Base-by-base conservation (phyloP, 2,797 vertebrate species). In the Schizopygopsis malacanthus region DNA sequence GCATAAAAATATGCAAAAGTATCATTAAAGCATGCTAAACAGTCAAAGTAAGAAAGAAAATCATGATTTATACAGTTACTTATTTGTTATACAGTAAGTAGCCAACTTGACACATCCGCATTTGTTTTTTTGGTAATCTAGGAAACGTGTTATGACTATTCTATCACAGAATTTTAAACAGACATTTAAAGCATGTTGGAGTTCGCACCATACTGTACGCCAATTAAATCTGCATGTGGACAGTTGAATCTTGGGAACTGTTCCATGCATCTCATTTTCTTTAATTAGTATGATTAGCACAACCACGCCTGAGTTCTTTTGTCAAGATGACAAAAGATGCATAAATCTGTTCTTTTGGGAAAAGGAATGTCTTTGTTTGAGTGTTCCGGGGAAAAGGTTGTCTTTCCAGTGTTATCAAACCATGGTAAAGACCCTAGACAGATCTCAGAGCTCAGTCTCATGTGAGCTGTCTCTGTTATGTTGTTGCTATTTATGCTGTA, bases 281-380 rank as follows among this genome's bases (percentile, higher is more conserved):
- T 22, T 90, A 87, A 93, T 95, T 95, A 93, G 88, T 92, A 94
- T 93, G 93, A 94, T 95, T 94, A 93, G 85, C 90, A 91, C 92
- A 92, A 92, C 89, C 92, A 82, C 86, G 81, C 63, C 86, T 84
- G 87, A 86, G 86, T 87, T 94, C 90, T 91, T 92, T 94, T 94
- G 92, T 94, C 91, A 93, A 91, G 87, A 90, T 92, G 91, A 91
- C 92, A 93, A 47, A 89, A 89, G 87, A 89, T 89, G 87, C 89
- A 89, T 86, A 85, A 90, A 89, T 90, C 67, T 89, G 67, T 86
- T 85, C 79, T 85, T 84, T 77, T 84, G 70, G 56, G 76, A 37
- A 61, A 75, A 61, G 45, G 28, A 70, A 65, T 79, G 75, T 79
- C 63, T 85, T 71, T 85, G 56, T 83, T 71, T 82, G 37, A 79